Percentiles rank a stretch among this genome's conserved stretches.
Conservation (phyloP, 2,113 vertebrate species). For the Collichthys lucidus region DNA sequence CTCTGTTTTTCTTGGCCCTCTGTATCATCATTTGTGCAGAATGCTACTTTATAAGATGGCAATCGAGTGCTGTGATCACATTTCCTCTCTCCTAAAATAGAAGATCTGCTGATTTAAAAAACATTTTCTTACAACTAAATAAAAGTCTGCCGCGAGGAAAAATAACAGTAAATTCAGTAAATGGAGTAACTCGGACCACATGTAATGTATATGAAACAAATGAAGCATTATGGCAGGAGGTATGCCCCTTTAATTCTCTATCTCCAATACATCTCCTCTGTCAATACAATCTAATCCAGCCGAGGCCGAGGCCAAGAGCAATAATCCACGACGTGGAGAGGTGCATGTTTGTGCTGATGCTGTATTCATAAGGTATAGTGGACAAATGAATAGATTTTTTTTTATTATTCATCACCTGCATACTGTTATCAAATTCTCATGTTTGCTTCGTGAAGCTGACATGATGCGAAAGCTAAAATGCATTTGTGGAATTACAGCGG, state of each 20-base stretch:
- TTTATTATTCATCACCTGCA: slow-evolving; percentile 61
- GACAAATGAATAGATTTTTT: slow-evolving; percentile 68
- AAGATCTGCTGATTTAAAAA: slow-evolving; percentile 38
- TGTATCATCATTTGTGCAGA: slow-evolving; percentile 6
- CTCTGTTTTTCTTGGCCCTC: slow-evolving; percentile 19
- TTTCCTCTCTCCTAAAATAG: slow-evolving; percentile 28
- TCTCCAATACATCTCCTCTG: slow-evolving; percentile 76
- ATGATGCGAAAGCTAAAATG: slow-evolving; percentile 59
- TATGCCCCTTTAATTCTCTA: slow-evolving; percentile 65
- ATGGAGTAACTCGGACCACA: slow-evolving; percentile 76
- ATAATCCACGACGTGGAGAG: slow-evolving; percentile 55
- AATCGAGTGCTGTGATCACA: slow-evolving; percentile 32
- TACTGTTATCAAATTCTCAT: slow-evolving; percentile 77
- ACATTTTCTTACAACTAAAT: slow-evolving; percentile 22
- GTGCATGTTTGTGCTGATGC: slow-evolving; percentile 66
- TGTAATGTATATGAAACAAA: slow-evolving; percentile 78
- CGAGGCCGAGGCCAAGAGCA: slow-evolving; percentile 62
- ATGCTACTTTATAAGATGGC: slow-evolving; percentile 25
- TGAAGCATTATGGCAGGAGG: slow-evolving; percentile 70
- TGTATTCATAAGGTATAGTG: slow-evolving; percentile 56
- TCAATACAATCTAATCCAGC: slow-evolving; percentile 79
- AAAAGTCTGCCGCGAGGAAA: slow-evolving; percentile 40
- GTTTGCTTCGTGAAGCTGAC: slow-evolving; percentile 64
- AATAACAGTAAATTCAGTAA: slow-evolving; percentile 71
- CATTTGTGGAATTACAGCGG: slow-evolving; percentile 68